phyloP scores from a whole-genome alignment of 2,797 vertebrate genomes.

The Bucorvus abyssinicus region DNA sequence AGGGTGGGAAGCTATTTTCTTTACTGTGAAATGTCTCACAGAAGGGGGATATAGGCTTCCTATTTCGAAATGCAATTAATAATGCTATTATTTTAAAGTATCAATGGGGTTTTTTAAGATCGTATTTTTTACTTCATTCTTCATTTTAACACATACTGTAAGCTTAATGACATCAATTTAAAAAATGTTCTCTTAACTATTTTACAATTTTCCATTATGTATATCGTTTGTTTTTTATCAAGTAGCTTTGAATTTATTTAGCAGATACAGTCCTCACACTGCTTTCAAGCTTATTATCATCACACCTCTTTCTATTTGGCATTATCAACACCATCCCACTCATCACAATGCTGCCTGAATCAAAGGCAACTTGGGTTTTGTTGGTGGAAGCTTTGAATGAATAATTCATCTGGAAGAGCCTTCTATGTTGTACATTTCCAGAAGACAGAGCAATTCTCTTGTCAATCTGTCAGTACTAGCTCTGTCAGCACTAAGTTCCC shows the following conservation, averaged over 20 bases:
- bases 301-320: conserved; percentile 36
- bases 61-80: background rate
- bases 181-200: background rate
- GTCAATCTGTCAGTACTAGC: conserved; percentile 52
- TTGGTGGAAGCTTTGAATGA: conserved; percentile 67
- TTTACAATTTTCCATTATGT: conserved; percentile 27
- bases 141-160: background rate
- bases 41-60: background rate
- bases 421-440: conserved; percentile 66
- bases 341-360: conserved; percentile 40
- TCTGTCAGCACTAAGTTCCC: conserved; percentile 48
- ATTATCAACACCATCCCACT: conserved; percentile 41
- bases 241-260: conserved; percentile 58
- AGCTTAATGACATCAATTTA: background rate
- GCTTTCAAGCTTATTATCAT: conserved; percentile 55
- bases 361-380: conserved; percentile 59
- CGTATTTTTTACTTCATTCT: background rate
- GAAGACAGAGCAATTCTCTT: conserved; percentile 68
- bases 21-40: background rate
- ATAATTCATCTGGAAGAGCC: conserved; percentile 73
- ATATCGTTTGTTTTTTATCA: background rate
- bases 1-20: background rate
- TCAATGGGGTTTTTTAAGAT: background rate
- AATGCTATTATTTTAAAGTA: background rate
- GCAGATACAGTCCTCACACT: background rate